Evolutionary conservation across 2,797 vertebrate species (phyloP).

Genomic region (Euthynnus affinis): DNA sequence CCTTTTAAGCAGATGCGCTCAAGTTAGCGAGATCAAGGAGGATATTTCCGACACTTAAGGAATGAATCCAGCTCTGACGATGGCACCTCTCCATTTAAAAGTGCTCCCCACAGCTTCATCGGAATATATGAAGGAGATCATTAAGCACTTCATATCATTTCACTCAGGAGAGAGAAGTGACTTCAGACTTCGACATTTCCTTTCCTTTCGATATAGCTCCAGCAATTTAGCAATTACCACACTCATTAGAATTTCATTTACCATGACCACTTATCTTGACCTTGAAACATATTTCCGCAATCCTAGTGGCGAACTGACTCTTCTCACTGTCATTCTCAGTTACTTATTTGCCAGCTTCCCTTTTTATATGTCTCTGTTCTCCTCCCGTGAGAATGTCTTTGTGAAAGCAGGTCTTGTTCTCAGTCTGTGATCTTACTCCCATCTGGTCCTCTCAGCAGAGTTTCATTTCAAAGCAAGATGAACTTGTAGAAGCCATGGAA

Average conservation of each 20-base stretch:
- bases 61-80: slow-evolving; percentile 48
- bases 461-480: slow-evolving; percentile 47
- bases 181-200: slow-evolving; percentile 64
- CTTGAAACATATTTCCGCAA: slow-evolving; percentile 65
- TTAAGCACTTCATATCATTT: slow-evolving; percentile 72
- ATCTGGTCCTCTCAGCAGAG: slow-evolving; percentile 29
- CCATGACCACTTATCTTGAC: slow-evolving; percentile 72
- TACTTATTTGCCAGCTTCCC: slow-evolving; percentile 39
- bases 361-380: slow-evolving; percentile 40
- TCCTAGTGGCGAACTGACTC: slow-evolving; percentile 31
- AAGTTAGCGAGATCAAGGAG: slow-evolving; percentile 62
- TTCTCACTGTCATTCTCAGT: slow-evolving; percentile 27
- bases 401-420: slow-evolving; percentile 39
- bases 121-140: slow-evolving; percentile 66
- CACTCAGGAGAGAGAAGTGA: slow-evolving; percentile 66
- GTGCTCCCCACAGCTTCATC: slow-evolving; percentile 52
- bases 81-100: slow-evolving; percentile 56
- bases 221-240: slow-evolving; percentile 70
- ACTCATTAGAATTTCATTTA: slow-evolving; percentile 73
- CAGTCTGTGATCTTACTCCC: slow-evolving; percentile 50
- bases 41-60: slow-evolving; percentile 60
- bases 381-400: slow-evolving; percentile 43
- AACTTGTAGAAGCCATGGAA: slow-evolving; percentile 30
- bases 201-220: slow-evolving; percentile 48
- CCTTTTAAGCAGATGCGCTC: slow-evolving; percentile 37